Evolutionary conservation across 2,888 invertebrate genomes (phyloP).

Genomic region (Pyrochroa serraticornis): DNA sequence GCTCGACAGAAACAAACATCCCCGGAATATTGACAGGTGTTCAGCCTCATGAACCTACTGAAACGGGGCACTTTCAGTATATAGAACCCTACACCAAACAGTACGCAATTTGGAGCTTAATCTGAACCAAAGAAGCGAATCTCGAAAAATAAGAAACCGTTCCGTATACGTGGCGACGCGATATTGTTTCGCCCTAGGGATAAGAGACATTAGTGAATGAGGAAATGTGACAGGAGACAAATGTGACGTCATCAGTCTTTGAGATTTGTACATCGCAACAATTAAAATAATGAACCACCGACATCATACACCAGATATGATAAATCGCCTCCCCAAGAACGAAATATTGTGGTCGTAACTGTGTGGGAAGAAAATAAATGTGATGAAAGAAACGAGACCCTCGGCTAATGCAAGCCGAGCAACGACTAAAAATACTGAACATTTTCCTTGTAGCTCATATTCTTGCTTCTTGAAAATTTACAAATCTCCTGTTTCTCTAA

Average conservation of each 20-base stretch:
- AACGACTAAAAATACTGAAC: background rate
- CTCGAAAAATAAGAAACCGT: no score
- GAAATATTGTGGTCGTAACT: constrained; percentile 37
- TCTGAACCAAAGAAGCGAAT: no score
- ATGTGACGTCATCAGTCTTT: constrained; percentile 44
- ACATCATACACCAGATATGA: constrained; percentile 41
- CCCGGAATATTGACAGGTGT: constrained; percentile 24
- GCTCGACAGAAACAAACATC: constrained; percentile 28
- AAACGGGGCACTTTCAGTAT: background rate
- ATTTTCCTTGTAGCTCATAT: background rate
- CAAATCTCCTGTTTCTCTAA: no score
- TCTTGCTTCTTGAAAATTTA: background rate
- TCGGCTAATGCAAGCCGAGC: constrained; percentile 14
- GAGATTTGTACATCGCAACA: constrained; percentile 44
- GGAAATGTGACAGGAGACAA: constrained; percentile 42
- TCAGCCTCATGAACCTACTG: constrained; percentile 7
- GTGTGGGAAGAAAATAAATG: constrained; percentile 39
- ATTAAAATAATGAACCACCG: constrained; percentile 49
- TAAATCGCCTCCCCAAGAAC: constrained; percentile 35
- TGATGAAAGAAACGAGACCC: constrained; percentile 30
- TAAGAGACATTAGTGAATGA: constrained; percentile 33
- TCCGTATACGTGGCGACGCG: background rate
- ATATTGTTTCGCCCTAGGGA: constrained; percentile 23
- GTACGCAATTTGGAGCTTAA: background rate
- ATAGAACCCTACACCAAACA: no score